Conservation (phyloP, 2,113 vertebrate genomes). For the Phocoena phocoena region DNA sequence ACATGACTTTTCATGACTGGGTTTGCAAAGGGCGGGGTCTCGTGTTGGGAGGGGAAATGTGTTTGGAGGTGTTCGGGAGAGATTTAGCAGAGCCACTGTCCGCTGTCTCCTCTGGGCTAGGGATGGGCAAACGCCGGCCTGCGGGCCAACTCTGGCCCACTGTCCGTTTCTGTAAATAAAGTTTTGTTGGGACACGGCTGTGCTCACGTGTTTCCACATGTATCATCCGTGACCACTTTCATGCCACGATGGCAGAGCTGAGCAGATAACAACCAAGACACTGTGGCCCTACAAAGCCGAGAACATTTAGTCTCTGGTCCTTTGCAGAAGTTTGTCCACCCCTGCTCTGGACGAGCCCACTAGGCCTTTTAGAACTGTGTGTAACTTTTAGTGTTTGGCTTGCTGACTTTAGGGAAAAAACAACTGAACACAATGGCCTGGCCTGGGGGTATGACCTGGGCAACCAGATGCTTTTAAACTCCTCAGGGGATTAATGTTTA, state of each 20-base stretch:
- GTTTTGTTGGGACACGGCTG: background rate
- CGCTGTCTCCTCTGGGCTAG: background rate
- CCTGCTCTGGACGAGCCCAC: background rate
- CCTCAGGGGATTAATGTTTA: background rate
- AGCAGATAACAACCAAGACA: rapidly evolving
- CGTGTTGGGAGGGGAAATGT: background rate
- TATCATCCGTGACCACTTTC: background rate
- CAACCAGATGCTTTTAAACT: background rate
- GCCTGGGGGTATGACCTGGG: rapidly evolving
- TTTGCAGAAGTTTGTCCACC: background rate
- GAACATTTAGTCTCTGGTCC: background rate
- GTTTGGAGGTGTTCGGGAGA: background rate
- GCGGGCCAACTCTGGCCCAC: rapidly evolving
- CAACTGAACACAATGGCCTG: background rate
- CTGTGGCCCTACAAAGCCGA: background rate
- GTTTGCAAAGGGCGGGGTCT: background rate
- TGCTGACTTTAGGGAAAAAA: background rate
- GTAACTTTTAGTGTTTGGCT: background rate
- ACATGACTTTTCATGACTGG: background rate
- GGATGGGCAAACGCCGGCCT: background rate
- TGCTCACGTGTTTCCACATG: rapidly evolving
- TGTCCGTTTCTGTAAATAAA: background rate
- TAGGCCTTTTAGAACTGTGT: background rate
- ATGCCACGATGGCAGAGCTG: rapidly evolving
- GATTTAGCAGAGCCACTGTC: background rate